Base-by-base conservation (phyloP, 2,888 invertebrate species). In the Caenorhabditis doughertyi region DNA sequence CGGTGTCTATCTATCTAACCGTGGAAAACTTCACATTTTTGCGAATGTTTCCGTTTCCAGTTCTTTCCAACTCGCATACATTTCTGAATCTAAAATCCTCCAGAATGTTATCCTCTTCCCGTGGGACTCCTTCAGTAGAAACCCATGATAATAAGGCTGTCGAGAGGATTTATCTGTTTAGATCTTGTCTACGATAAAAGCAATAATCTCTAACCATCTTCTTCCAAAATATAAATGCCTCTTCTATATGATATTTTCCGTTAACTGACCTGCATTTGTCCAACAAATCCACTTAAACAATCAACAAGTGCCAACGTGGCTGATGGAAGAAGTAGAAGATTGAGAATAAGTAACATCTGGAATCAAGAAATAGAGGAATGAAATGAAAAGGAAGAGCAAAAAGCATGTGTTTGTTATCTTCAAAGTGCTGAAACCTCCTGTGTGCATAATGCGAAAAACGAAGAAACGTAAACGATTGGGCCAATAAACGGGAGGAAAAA, bases 201-300 rank as follows among this genome's bases (percentile, higher is more conserved):
- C 27, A 18, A 13, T 4, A 65, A n/a, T 29, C 11, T 18, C 9
- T 62, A 21, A 8, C n/a, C 18, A 13, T 64, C 47, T 44, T 25
- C 27, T 9, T n/a, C n/a, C n/a, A n/a, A n/a, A n/a, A n/a, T n/a
- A n/a, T n/a, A n/a, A n/a, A n/a, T n/a, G n/a, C n/a, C n/a, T n/a
- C n/a, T n/a, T n/a, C n/a, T n/a, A n/a, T n/a, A n/a, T n/a, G n/a
- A 13, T 13, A 13, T 9, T 3, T 13, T 13, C 39, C 39, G 3
- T 13, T 13, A 2, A 42, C 73, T 39, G 1, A 87, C 87, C 85
- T 87, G 84, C 79, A 87, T 86, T 68, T 85, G 68, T 18, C 87
- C 87, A 13, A 84, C 79, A 44, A 87, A 87, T 76, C 87, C 87
- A 79, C 83, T 73, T 39, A 83, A 67, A 58, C 87, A 87, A 55